Percentiles rank a stretch among this genome's conserved stretches.
Conservation (phyloP, 2,797 vertebrate species). For the Mus spretus region DNA sequence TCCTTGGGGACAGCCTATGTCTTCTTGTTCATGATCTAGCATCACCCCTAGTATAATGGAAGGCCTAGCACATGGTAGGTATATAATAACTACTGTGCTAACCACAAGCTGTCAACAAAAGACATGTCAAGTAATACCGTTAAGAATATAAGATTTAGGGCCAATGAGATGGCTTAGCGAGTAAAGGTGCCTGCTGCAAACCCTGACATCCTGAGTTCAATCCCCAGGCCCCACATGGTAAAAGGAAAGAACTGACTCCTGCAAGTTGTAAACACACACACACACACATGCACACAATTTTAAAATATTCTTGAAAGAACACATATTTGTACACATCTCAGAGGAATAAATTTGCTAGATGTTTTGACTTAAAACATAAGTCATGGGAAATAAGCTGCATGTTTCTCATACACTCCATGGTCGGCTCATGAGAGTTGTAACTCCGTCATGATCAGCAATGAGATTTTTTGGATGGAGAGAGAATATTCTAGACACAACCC, state of each 20-base stretch:
- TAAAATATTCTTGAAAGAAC: neutral
- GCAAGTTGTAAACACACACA: neutral
- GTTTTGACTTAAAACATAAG: neutral
- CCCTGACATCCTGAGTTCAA: neutral
- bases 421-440: neutral
- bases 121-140: neutral
- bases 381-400: neutral
- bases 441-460: neutral
- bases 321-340: neutral
- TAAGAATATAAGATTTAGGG: neutral
- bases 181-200: neutral
- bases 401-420: neutral
- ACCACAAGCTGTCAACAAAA: neutral
- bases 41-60: neutral
- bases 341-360: neutral
- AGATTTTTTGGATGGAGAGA: neutral
- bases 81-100: neutral
- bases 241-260: neutral
- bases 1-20: neutral
- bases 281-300: neutral
- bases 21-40: neutral
- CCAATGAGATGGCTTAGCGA: neutral
- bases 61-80: too few relatives aligned
- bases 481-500: constrained; percentile 6
- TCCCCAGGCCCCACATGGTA: neutral